These are phyloP conservation scores for Pterocles orientalis DNA, from an alignment of 2,113 vertebrate genomes.

Conservation along the genomic window DNA sequence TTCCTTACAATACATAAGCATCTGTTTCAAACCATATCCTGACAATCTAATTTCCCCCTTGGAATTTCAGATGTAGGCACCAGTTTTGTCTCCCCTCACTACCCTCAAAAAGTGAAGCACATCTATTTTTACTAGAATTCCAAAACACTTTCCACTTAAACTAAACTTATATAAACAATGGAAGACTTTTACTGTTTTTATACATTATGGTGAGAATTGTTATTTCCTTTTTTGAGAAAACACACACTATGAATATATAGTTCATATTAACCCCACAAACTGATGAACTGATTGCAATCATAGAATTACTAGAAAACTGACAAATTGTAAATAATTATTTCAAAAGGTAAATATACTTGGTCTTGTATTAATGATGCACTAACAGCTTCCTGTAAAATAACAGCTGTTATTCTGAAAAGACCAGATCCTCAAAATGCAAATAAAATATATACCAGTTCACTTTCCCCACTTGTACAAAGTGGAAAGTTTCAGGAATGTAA, in stretches of 20 bases:
- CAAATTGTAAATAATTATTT: neutral
- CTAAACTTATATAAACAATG: constrained; percentile 10
- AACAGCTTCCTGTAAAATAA: neutral
- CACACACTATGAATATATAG: neutral
- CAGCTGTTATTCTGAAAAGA: neutral
- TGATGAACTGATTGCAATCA: neutral
- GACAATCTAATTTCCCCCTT: neutral
- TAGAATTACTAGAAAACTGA: neutral
- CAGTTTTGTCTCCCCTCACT: neutral
- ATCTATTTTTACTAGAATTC: constrained; percentile 22
- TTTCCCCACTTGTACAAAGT: neutral
- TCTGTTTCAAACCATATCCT: neutral
- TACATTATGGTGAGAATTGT: neutral
- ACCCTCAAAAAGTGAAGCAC: neutral
- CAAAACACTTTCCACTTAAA: constrained; percentile 40
- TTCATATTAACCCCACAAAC: neutral
- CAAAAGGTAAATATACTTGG: neutral
- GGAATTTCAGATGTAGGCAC: constrained; percentile 4
- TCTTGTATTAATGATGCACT: neutral
- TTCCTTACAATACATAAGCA: neutral
- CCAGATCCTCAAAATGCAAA: neutral
- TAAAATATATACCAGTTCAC: neutral
- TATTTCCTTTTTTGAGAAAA: neutral
- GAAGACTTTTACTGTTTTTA: neutral
- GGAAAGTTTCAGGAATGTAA: neutral